Base-by-base conservation (phyloP, 2,113 vertebrate species). In the Todiramphus saurophagus region DNA sequence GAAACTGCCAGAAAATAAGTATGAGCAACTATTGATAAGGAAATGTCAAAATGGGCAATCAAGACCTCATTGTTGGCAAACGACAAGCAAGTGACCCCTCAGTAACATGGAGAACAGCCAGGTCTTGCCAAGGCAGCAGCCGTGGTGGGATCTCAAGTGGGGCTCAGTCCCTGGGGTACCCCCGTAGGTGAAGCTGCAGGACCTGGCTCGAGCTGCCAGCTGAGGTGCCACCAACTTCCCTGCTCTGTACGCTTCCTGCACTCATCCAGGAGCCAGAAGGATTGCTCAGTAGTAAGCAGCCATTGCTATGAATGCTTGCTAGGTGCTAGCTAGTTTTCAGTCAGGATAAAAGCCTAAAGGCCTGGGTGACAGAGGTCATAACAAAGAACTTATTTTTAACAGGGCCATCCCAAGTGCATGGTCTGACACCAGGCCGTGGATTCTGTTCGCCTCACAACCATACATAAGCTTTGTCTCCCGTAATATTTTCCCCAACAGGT, bases 191-290 rank as follows among this genome's bases (percentile, higher is more conserved):
- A 77, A 64, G 33, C 23, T 51, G 50, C 41, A 37, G 55, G 69
- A 43, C 35, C 18, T 2, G 13, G 23, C 35, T 58, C 1, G 1
- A 39, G 37, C 24, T 11, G 16, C 19, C 9, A 30, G 18, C 19
- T 46, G 46, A 51, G 50, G 37, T n/a, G 18, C 33, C 90, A 44
- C 58, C 33, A 18, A 4, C 43, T 30, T 31, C 35, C 46, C 41
- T 0, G 1, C 24, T 83, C 43, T 1, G 0, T 18, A 39, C 1
- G 0, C 31, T 12, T 16, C 56, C 43, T 44, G 44, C 0, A 4
- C 35, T 83, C 50, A 15, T 3, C 33, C n/a, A 46, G 58, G 64
- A 76, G 14, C n/a, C 2, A 0, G 39, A 43, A 55, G n/a, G 64
- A 39, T 18, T 43, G 46, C 16, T 25, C 15, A 48, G 15, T 28